These are phyloP conservation scores for Nesogale talazaci DNA, from an alignment of 2,113 vertebrate genomes.

Conservation along the genomic window DNA sequence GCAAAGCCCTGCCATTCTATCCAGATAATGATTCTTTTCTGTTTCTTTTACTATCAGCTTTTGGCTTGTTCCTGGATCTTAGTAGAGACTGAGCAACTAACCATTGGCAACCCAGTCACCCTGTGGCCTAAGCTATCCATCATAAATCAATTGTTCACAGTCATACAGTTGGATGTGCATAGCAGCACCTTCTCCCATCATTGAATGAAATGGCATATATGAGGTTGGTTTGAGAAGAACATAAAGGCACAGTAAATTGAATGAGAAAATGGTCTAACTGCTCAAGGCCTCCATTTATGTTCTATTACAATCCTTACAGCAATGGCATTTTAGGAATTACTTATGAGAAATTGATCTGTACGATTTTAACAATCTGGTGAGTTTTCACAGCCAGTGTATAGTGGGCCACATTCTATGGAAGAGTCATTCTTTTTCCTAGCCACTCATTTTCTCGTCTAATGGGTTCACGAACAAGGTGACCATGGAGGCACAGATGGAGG, in stretches of 20 bases:
- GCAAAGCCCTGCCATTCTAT: not conserved
- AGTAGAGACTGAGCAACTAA: not conserved
- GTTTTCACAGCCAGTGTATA: too few relatives aligned
- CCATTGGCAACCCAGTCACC: not conserved
- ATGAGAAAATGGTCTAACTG: not conserved
- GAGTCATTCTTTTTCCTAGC: too few relatives aligned
- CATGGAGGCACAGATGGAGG: too few relatives aligned
- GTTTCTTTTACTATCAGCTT: not conserved
- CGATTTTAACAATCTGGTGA: not conserved
- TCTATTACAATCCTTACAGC: not conserved
- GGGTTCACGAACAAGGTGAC: too few relatives aligned
- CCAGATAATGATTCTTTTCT: not conserved
- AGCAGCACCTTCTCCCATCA: not conserved
- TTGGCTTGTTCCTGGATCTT: not conserved
- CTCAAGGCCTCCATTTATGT: not conserved
- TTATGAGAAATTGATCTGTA: not conserved
- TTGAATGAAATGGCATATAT: not conserved
- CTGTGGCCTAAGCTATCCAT: not conserved
- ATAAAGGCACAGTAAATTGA: not conserved
- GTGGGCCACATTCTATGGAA: too few relatives aligned
- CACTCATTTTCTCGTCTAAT: too few relatives aligned
- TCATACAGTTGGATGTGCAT: not conserved
- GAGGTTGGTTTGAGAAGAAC: not conserved
- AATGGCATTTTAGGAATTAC: not conserved
- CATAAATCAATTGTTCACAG: not conserved